Percentiles rank a stretch among this genome's conserved stretches.
These are phyloP conservation scores for Neosilurus mollespiculum DNA, from an alignment of 2,797 vertebrate species.

Conservation along the genomic window DNA sequence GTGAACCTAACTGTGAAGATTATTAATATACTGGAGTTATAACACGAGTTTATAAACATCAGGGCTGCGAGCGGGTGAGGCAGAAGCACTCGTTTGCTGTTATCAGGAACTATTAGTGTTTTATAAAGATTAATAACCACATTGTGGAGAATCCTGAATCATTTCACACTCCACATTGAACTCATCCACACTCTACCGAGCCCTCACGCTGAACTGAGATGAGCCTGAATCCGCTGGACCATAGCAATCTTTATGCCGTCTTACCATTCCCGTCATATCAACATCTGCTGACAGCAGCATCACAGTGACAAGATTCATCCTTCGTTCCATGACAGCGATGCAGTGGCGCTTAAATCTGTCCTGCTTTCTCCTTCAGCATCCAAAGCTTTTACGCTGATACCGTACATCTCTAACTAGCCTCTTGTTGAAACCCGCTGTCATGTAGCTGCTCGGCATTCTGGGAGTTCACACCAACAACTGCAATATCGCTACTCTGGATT, in stretches of 20 bases:
- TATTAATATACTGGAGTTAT: not conserved
- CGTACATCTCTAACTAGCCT: not conserved
- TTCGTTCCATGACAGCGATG: not conserved
- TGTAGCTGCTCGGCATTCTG: not conserved
- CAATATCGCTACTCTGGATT: not conserved
- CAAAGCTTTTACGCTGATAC: not conserved
- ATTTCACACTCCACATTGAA: not conserved
- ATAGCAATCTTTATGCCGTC: not conserved
- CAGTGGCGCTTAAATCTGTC: not conserved
- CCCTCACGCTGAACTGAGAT: not conserved
- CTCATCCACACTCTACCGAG: not conserved
- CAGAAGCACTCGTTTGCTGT: not conserved
- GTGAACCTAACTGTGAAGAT: no score
- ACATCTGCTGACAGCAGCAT: not conserved
- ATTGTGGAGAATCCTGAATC: not conserved
- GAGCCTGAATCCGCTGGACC: not conserved
- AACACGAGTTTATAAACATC: not conserved
- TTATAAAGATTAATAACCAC: not conserved
- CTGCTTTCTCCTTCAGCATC: not conserved
- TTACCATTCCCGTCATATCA: not conserved
- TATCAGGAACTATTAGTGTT: not conserved
- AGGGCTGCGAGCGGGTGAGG: not conserved
- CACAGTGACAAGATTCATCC: not conserved
- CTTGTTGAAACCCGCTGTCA: not conserved
- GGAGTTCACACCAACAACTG: not conserved